phyloP scores from a whole-genome alignment of 2,888 invertebrate species.

The Merodon equestris region DNA sequence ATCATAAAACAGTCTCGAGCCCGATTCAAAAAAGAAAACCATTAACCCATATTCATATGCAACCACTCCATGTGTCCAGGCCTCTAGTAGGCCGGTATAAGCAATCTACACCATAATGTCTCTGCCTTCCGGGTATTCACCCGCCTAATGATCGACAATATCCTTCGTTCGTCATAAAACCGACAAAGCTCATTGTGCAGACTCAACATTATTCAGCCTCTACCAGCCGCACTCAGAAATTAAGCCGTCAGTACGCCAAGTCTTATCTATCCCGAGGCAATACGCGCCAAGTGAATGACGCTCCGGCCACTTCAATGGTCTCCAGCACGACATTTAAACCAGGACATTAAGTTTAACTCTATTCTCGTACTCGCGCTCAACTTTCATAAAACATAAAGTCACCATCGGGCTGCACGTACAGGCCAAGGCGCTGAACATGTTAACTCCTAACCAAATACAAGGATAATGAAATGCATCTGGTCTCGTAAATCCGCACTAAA shows the following conservation, averaged over 20 bases:
- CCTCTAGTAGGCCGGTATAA: no score
- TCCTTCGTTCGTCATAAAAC: no score
- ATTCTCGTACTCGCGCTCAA: constrained; percentile 3
- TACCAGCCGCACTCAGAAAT: constrained; percentile 20
- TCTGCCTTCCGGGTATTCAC: no score
- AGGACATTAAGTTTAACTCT: constrained; percentile 40
- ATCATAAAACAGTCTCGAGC: no score
- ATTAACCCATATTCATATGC: no score
- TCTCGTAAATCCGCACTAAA: constrained; percentile 56
- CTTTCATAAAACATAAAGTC: constrained; percentile 59
- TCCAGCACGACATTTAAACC: constrained; percentile 27
- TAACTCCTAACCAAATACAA: constrained; percentile 33
- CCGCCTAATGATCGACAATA: no score
- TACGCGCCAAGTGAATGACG: constrained; percentile 17
- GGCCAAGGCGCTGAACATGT: constrained; percentile 19
- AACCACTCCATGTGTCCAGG: no score
- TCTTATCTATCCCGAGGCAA: background rate
- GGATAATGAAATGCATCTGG: constrained; percentile 66
- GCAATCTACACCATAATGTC: no score
- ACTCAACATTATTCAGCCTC: no score
- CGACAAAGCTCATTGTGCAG: no score
- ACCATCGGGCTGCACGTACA: constrained; percentile 7
- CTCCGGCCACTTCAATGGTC: constrained; percentile 41
- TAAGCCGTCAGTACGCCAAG: constrained; percentile 29
- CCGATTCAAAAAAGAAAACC: no score